Evolutionary conservation across 2,797 vertebrate genomes (phyloP).

Genomic region (Falco cherrug): DNA sequence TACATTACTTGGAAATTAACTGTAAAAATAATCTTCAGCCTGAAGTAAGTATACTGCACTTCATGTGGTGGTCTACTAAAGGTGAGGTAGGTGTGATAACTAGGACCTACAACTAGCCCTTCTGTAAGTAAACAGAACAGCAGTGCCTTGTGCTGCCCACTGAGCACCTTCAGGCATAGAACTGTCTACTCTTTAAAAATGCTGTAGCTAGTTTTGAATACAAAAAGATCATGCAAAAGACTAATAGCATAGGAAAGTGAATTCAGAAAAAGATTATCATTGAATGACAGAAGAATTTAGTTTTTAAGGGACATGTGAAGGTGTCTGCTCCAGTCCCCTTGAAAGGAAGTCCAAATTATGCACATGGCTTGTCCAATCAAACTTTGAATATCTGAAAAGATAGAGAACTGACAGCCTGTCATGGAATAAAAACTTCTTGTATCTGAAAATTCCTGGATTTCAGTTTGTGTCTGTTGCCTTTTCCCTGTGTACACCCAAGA

Average conservation of each 20-base stretch:
- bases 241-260: not conserved
- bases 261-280: not conserved
- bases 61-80: too few species aligned
- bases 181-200: not conserved
- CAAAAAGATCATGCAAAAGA: not conserved
- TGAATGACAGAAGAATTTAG: not conserved
- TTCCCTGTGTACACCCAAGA: not conserved
- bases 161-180: not conserved
- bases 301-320: not conserved
- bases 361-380: accelerated
- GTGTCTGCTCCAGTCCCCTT: not conserved
- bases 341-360: not conserved
- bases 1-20: not conserved
- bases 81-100: not conserved
- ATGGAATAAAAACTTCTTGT: not conserved
- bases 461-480: not conserved
- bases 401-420: not conserved
- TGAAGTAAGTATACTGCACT: not conserved
- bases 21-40: not conserved
- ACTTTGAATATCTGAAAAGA: not conserved
- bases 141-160: not conserved
- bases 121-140: not conserved
- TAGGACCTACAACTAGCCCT: too few species aligned
- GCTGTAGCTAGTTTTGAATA: not conserved
- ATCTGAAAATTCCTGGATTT: not conserved